These are phyloP conservation scores for Nephrotoma flavescens DNA, from an alignment of 2,888 invertebrate genomes.

Conservation along the genomic window DNA sequence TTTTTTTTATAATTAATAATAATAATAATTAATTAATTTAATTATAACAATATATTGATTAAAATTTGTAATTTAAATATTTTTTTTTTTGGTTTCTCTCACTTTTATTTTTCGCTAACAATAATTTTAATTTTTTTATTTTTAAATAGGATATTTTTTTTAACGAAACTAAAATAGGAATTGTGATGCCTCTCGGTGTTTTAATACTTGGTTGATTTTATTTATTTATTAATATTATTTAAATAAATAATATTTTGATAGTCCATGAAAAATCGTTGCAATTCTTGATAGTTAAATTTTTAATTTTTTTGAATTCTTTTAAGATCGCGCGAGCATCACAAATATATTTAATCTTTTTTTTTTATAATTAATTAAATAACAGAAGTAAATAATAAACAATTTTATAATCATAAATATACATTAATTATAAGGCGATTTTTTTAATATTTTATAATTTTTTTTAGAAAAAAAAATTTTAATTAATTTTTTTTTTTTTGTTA, in stretches of 20 bases:
- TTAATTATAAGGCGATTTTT: not conserved
- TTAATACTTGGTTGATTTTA: not conserved
- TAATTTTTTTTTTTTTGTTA: not conserved
- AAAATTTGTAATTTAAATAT: not conserved
- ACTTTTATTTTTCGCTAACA: not conserved
- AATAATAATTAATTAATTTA: conserved; percentile 2
- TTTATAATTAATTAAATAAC: not conserved
- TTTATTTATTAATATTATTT: not conserved
- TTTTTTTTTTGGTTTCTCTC: not conserved
- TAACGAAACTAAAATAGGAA: not conserved
- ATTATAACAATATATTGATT: not conserved
- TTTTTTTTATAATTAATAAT: not conserved
- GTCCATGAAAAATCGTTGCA: not conserved
- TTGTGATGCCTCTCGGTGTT: not conserved
- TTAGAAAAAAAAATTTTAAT: not conserved
- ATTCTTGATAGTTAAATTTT: not conserved
- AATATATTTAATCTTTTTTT: not conserved
- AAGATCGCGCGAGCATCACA: not conserved
- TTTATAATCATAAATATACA: not conserved
- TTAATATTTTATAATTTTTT: not conserved
- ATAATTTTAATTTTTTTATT: not conserved
- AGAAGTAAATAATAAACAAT: not conserved
- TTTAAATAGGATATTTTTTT: not conserved
- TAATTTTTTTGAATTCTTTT: not conserved
- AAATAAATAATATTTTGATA: not conserved